A percentile compares a stretch with the other conserved stretches of the same genome.
Evolutionary conservation across 2,797 vertebrate species (phyloP).

Genomic region (Falco peregrinus): DNA sequence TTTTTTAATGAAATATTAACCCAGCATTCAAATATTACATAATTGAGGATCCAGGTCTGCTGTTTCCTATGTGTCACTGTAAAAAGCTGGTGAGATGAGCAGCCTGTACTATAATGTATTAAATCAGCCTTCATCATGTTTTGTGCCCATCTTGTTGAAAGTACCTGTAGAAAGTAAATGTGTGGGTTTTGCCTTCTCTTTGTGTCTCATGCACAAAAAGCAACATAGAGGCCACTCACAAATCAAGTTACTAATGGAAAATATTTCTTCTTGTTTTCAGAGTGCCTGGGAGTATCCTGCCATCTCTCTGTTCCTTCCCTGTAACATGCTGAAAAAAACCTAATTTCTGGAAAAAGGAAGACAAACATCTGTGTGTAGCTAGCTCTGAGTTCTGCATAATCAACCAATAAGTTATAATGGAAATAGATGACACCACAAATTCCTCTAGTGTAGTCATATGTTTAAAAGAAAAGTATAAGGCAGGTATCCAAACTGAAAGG

Average conservation of each 20-base stretch:
- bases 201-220: neutral
- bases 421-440: neutral
- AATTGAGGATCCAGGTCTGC: neutral
- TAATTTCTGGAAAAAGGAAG: neutral
- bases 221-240: rapidly evolving
- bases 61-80: neutral
- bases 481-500: neutral
- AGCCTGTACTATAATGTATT: neutral
- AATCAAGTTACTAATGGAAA: neutral
- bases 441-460: neutral
- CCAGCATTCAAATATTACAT: neutral
- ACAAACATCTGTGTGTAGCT: neutral
- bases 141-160: neutral
- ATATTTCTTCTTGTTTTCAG: neutral
- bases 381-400: neutral
- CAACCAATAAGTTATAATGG: neutral
- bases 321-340: rapidly evolving
- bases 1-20: neutral
- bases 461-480: neutral
- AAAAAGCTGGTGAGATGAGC: neutral
- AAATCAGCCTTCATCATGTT: neutral
- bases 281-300: neutral
- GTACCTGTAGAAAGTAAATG: neutral
- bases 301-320: neutral
- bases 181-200: neutral